These are phyloP conservation scores for Strongylocentrotus purpuratus DNA, from an alignment of 35 echinoderm and acorn worm species.

Conservation along the genomic window DNA sequence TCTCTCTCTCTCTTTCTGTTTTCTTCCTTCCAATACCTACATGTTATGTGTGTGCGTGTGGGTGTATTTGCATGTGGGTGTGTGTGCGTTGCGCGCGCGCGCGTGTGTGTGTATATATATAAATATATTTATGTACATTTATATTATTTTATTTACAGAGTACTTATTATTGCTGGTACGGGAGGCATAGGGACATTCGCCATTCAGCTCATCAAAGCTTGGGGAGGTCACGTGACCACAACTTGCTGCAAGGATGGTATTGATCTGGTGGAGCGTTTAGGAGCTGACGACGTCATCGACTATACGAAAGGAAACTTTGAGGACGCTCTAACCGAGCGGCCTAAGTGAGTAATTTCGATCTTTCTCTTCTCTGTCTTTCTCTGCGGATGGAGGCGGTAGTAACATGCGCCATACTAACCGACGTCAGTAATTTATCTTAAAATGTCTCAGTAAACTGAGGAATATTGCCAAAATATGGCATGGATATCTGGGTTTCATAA, in stretches of 20 bases:
- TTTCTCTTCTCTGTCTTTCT: background rate
- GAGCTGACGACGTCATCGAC: conserved; percentile 86
- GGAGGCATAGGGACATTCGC: conserved; percentile 86
- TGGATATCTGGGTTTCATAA: too few species aligned
- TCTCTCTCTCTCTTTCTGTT: too few species aligned
- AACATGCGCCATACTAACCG: background rate
- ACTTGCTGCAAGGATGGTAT: conserved; percentile 74
- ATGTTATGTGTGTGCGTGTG: too few species aligned
- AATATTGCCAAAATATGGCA: background rate
- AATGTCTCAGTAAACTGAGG: too few species aligned
- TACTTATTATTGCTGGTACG: conserved; percentile 75
- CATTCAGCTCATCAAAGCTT: conserved; percentile 91
- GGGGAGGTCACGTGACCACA: conserved; percentile 95
- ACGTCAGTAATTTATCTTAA: background rate
- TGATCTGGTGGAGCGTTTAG: conserved; percentile 63
- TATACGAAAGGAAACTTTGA: conserved; percentile 64
- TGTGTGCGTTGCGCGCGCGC: too few species aligned
- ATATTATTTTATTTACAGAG: conserved; percentile 42
- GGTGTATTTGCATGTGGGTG: too few species aligned
- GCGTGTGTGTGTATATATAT: too few species aligned
- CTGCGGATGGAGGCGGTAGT: background rate
- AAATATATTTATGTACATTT: background rate
- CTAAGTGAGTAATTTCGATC: background rate
- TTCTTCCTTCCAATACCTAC: too few species aligned
- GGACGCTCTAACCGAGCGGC: conserved; percentile 52